phyloP scores from a whole-genome alignment of 2,797 vertebrate genomes.

The Peromyscus attwateri region DNA sequence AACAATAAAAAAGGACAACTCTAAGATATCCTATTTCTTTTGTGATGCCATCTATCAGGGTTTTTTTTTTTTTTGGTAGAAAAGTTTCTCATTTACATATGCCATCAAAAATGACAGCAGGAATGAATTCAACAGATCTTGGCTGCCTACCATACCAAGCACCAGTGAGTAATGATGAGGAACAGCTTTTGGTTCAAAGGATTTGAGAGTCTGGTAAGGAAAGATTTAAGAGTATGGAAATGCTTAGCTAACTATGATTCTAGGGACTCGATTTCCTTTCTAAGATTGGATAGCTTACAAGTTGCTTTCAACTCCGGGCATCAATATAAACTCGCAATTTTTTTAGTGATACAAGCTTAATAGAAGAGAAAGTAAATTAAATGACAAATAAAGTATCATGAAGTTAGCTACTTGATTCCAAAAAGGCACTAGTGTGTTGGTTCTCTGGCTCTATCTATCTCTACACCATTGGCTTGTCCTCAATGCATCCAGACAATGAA shows the following conservation, averaged over 20 bases:
- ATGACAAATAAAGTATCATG: neutral
- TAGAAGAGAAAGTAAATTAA: neutral
- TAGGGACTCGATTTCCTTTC: neutral
- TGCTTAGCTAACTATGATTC: neutral
- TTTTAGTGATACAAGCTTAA: neutral
- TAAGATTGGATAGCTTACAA: neutral
- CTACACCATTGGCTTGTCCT: neutral
- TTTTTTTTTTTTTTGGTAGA: neutral
- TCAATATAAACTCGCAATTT: neutral
- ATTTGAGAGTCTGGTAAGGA: neutral
- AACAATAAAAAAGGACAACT: neutral
- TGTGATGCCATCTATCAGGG: neutral
- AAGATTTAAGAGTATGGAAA: neutral
- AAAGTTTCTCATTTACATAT: neutral
- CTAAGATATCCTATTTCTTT: constrained; percentile 12
- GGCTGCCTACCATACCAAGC: neutral
- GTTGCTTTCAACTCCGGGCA: neutral
- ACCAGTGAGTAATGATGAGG: neutral
- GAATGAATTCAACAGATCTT: neutral
- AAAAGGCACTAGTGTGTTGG: neutral
- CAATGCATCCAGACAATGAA: neutral
- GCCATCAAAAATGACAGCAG: neutral
- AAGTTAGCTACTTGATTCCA: neutral
- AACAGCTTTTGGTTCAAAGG: neutral
- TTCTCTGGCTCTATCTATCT: neutral